Evolutionary conservation across 2,888 invertebrate genomes (phyloP), one percentile per base, ranked within the genome.

Genomic region (Lutraria lutraria): DNA sequence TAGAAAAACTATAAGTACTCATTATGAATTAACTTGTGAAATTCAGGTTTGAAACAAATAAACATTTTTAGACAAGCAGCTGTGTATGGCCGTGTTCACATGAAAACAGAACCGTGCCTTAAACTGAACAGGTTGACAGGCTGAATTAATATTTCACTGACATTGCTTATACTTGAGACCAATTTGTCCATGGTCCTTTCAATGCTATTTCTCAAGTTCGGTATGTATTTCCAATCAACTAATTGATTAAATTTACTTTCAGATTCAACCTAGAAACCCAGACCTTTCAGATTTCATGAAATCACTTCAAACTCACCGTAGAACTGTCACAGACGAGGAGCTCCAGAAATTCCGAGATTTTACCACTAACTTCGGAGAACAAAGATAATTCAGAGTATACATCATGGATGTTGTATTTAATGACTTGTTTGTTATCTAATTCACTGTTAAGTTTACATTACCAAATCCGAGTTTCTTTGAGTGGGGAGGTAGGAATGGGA

Each of bases 321-420:
- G 92, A 80, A 96, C 96, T 1, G 95, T 96, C 13, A 94, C 93
- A 21, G 90, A 92, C n/a, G 84, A 93, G 43, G 96, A 96, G 85
- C 88, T 96, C 16, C 82, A 89, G 52, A 94, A 93, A 81, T 96
- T 96, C 90, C 88, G 92, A n/a, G 91, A 94, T 52, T 96, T 96
- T 90, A 96, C 95, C 31, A 80, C 90, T 25, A 88, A 89, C 68
- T 95, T 94, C 91, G 96, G 96, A 15, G 95, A 95, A 87, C 93
- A 90, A 90, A 95, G 96, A 21, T 83, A 83, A 34, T 25, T 1
- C 15, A 21, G 52, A 19, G 34, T n/a, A 79, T 34, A 25, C 19
- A 21, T 13, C 21, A 29, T 34, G n/a, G 79, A 43, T 34, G 34
- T 10, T 34, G 79, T 19, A 68, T 25, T 68, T 1, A 25, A 25